A percentile compares a stretch with the other conserved stretches of the same genome.
phyloP scores from a whole-genome alignment of 2,113 vertebrate species.

The Zeus faber region DNA sequence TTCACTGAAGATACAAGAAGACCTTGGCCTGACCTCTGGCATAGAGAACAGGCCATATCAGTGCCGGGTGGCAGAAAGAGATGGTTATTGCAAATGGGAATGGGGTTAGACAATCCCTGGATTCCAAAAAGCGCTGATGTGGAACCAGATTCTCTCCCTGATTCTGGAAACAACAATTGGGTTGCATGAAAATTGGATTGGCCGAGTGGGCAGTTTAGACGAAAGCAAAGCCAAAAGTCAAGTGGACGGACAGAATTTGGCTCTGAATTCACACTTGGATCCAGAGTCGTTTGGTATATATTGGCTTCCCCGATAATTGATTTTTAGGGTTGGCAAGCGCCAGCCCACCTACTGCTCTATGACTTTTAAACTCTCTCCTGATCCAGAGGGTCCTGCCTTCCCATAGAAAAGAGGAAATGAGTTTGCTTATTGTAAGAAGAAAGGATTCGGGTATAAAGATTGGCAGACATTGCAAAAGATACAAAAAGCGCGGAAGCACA shows the following conservation, averaged over 20 bases:
- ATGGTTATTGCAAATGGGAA: not conserved
- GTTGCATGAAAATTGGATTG: not conserved
- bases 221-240: not conserved
- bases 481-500: not conserved
- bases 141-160: slow-evolving; percentile 1
- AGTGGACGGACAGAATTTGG: not conserved
- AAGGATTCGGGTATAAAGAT: not conserved
- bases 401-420: too few relatives aligned
- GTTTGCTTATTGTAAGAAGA: too few relatives aligned
- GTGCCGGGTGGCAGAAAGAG: not conserved
- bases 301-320: too few relatives aligned
- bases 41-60: not conserved
- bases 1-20: not conserved
- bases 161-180: not conserved
- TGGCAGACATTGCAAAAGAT: not conserved
- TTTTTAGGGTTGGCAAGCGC: too few relatives aligned
- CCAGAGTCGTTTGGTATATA: too few relatives aligned
- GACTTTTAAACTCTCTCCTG: too few relatives aligned
- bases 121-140: not conserved
- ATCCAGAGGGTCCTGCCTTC: too few relatives aligned
- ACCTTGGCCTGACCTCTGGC: not conserved
- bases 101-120: not conserved
- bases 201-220: not conserved
- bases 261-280: not conserved
- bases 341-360: too few relatives aligned